Conservation (phyloP, 2,797 vertebrate genomes). For the Alosa sapidissima region DNA sequence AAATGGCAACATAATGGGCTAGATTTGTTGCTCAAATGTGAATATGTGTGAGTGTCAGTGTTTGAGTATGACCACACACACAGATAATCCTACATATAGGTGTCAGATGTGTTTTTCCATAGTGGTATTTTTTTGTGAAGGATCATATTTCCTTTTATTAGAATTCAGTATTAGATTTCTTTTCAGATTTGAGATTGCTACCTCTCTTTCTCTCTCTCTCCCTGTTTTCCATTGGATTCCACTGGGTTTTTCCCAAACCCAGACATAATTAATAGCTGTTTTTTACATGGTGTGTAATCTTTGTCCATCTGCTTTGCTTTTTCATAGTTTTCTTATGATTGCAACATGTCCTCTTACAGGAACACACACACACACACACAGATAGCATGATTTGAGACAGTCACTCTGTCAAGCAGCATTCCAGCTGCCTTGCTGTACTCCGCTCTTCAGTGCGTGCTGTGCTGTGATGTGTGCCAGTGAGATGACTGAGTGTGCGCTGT, state of each 20-base stretch:
- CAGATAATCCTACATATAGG: neutral
- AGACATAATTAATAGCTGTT: neutral
- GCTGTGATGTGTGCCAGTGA: slow-evolving; percentile 27
- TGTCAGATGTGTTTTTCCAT: too few species aligned
- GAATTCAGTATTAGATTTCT: too few species aligned
- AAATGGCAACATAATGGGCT: slow-evolving; percentile 17
- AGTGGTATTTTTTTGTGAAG: too few species aligned
- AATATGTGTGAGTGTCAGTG: neutral
- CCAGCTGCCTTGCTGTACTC: slow-evolving; percentile 23
- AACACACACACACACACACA: neutral
- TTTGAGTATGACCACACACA: neutral
- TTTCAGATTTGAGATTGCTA: too few species aligned
- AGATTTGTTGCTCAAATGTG: neutral
- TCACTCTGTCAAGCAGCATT: slow-evolving; percentile 27
- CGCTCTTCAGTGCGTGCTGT: too few species aligned
- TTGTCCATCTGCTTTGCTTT: neutral
- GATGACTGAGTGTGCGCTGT: slow-evolving; percentile 45
- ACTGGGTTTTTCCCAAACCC: too few species aligned
- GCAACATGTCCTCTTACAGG: neutral
- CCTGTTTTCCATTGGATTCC: neutral
- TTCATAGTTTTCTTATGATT: neutral
- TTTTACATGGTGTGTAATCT: neutral
- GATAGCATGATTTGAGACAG: neutral
- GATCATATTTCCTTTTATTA: too few species aligned
- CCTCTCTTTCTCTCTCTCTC: neutral